Conservation (phyloP, 2,797 vertebrate species). For the Phalloptychus januarius region DNA sequence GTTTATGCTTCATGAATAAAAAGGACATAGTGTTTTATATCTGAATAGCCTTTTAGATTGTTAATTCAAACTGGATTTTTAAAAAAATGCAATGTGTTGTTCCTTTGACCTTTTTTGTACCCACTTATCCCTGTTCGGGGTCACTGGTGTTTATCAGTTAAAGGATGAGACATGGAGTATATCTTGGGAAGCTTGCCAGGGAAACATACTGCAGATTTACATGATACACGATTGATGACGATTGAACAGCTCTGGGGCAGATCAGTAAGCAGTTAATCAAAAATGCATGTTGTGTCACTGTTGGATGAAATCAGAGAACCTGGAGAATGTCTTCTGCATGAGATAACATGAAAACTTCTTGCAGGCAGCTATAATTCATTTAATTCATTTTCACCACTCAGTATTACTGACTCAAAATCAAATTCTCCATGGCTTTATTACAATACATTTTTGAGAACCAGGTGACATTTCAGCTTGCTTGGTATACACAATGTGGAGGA, state of each 20-base stretch:
- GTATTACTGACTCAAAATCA: background rate
- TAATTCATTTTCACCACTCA: background rate
- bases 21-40: background rate
- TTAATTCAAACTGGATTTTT: background rate
- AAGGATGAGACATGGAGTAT: background rate
- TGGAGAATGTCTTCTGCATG: background rate
- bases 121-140: background rate
- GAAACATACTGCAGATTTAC: background rate
- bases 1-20: background rate
- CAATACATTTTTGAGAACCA: background rate
- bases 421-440: background rate
- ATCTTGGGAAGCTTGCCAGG: background rate
- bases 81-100: background rate
- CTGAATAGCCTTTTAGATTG: background rate
- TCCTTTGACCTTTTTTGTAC: background rate
- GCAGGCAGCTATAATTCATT: background rate
- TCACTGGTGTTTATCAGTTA: background rate
- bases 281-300: background rate
- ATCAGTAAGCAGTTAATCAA: background rate
- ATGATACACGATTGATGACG: background rate
- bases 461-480: background rate
- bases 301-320: background rate
- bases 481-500: constrained; percentile 15
- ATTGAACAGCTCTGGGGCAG: background rate
- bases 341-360: background rate